phyloP scores from a whole-genome alignment of 2,113 vertebrate genomes.

The Scatophagus argus region DNA sequence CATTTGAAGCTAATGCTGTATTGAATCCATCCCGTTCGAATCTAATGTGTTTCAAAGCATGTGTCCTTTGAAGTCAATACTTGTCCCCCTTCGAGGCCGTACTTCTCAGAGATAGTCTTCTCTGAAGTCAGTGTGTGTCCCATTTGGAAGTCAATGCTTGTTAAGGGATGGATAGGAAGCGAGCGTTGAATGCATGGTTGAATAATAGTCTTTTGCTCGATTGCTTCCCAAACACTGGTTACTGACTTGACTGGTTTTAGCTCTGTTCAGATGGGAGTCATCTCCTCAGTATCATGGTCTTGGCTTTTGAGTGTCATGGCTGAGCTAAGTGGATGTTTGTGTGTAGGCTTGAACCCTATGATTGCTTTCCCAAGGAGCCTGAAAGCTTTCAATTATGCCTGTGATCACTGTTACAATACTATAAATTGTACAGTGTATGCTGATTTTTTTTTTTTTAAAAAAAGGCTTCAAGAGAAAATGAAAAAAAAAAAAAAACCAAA shows the following conservation, averaged over 20 bases:
- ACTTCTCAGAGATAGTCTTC: conserved; percentile 61
- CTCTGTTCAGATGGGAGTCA: conserved; percentile 13
- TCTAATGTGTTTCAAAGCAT: conserved; percentile 74
- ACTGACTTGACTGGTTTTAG: conserved; percentile 19
- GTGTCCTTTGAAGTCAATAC: conserved; percentile 76
- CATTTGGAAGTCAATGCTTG: conserved; percentile 74
- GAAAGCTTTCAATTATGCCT: no score
- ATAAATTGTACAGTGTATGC: no score
- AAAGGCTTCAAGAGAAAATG: neutral
- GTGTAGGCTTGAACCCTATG: neutral
- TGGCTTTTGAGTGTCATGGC: conserved; percentile 16
- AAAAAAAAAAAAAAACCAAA: neutral
- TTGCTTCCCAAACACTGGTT: conserved; percentile 56
- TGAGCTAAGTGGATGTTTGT: conserved; percentile 3
- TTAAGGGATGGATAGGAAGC: conserved; percentile 64
- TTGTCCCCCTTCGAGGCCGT: conserved; percentile 59
- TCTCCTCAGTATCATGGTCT: neutral
- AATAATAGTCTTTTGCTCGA: conserved; percentile 54
- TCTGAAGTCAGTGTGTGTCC: conserved; percentile 73
- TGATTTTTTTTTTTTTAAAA: no score
- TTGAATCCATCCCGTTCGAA: conserved; percentile 71
- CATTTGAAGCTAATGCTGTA: conserved; percentile 74
- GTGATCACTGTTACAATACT: no score
- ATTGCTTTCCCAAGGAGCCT: neutral
- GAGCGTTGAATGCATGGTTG: conserved; percentile 54